Conservation (phyloP, 2,888 invertebrate species). For the Agrilus biguttatus region DNA sequence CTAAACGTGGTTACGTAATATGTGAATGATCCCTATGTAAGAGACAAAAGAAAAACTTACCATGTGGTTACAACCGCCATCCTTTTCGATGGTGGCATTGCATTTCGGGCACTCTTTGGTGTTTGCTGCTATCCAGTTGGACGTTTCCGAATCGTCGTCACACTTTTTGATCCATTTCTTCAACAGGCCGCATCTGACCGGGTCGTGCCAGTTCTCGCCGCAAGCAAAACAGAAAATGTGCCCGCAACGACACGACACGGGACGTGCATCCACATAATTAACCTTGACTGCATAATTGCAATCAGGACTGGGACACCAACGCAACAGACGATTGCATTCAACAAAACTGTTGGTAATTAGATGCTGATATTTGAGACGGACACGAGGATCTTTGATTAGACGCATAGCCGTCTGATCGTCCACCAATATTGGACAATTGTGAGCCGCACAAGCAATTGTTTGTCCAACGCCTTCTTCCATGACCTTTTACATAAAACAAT, state of each 20-base stretch:
- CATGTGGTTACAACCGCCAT: conserved; percentile 99
- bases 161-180: conserved; percentile 98
- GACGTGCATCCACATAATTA: conserved; percentile 67
- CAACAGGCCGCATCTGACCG: conserved; percentile 85
- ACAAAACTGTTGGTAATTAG: conserved; percentile 98
- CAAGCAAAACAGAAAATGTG: conserved; percentile 94
- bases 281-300: conserved; percentile 89
- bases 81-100: conserved; percentile 89
- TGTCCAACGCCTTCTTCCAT: conserved; percentile 95
- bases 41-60: conserved; percentile 18
- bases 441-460: conserved; percentile 94
- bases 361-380: conserved; percentile 90
- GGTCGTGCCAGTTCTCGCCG: conserved; percentile 97
- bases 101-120: conserved; percentile 99
- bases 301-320: conserved; percentile 98
- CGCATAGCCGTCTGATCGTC: conserved; percentile 96
- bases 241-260: conserved; percentile 87
- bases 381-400: conserved; percentile 71
- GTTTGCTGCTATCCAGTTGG: conserved; percentile 99
- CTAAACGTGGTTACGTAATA: no score
- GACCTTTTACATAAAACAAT: conserved; percentile 24
- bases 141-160: conserved; percentile 97
- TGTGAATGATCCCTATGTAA: no score
- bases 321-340: conserved; percentile 89
- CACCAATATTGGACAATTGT: conserved; percentile 91